A percentile compares a stretch with the other conserved stretches of the same genome.
Conservation (phyloP, 2,797 vertebrate species). For the Lerista edwardsae region DNA sequence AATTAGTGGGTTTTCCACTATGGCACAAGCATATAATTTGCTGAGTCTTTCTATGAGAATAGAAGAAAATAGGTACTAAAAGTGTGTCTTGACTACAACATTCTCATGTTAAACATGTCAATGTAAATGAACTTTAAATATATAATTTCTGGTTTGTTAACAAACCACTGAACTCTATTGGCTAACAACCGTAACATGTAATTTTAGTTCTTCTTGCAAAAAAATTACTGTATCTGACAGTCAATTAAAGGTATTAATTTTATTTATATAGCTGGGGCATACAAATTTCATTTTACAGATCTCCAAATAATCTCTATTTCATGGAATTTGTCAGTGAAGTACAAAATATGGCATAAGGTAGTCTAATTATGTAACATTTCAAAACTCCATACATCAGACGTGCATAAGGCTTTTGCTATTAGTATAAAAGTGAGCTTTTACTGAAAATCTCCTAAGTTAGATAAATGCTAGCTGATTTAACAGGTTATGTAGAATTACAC, state of each 20-base stretch:
- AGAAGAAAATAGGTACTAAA: slow-evolving; percentile 81
- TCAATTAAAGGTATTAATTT: slow-evolving; percentile 65
- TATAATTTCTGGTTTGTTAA: slow-evolving; percentile 78
- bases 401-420: slow-evolving; percentile 32
- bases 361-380: slow-evolving; percentile 6
- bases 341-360: not conserved
- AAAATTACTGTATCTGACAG: slow-evolving; percentile 72
- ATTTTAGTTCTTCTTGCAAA: slow-evolving; percentile 70
- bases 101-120: slow-evolving; percentile 79
- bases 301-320: slow-evolving; percentile 34
- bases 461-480: slow-evolving; percentile 70
- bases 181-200: slow-evolving; percentile 70
- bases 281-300: slow-evolving; percentile 5
- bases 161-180: slow-evolving; percentile 66
- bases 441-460: slow-evolving; percentile 67
- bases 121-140: slow-evolving; percentile 79
- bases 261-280: slow-evolving; percentile 55
- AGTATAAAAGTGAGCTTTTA: slow-evolving; percentile 64
- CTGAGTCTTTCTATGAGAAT: slow-evolving; percentile 82
- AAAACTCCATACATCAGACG: slow-evolving; percentile 32
- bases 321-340: not conserved
- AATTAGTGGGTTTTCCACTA: slow-evolving; percentile 91
- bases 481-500: slow-evolving; percentile 67
- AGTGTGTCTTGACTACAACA: slow-evolving; percentile 73
- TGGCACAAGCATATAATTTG: slow-evolving; percentile 92